Conservation (phyloP, 2,888 invertebrate genomes). For the Physocephala rufipes region DNA sequence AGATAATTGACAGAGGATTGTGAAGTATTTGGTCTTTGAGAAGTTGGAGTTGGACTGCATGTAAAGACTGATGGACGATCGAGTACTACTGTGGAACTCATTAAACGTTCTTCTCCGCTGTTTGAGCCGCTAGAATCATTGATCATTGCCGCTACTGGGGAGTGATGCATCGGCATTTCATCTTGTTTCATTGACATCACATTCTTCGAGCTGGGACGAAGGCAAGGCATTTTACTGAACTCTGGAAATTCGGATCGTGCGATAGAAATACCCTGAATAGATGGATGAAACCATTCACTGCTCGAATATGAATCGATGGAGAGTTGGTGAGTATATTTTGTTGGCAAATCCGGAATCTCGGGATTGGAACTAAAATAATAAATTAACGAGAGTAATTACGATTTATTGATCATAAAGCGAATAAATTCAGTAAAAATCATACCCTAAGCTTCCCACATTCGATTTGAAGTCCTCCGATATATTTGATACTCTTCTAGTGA, state of each 20-base stretch:
- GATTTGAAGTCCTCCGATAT: conserved; percentile 50
- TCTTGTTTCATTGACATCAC: conserved; percentile 63
- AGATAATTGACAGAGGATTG: conserved; percentile 49
- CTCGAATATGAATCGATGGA: conserved; percentile 58
- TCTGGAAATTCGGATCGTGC: conserved; percentile 54
- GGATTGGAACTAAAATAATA: conserved; percentile 40
- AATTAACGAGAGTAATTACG: neutral
- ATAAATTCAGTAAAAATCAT: conserved; percentile 30
- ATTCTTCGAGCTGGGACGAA: conserved; percentile 64
- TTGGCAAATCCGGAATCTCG: conserved; percentile 33
- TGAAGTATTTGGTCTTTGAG: conserved; percentile 52
- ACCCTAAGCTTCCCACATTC: conserved; percentile 53
- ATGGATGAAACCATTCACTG: conserved; percentile 63
- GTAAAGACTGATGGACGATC: conserved; percentile 42
- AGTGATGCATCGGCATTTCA: conserved; percentile 57
- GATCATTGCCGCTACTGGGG: conserved; percentile 63
- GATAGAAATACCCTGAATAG: conserved; percentile 40
- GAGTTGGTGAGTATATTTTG: conserved; percentile 47
- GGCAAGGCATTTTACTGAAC: conserved; percentile 62
- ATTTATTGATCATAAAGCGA: neutral
- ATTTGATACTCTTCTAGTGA: conserved; percentile 49
- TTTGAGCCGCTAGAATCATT: conserved; percentile 63
- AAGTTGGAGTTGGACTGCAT: conserved; percentile 38
- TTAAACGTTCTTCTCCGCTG: conserved; percentile 59
- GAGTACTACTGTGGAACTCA: conserved; percentile 40